Conservation (phyloP, 2,113 vertebrate species). For the Sus scrofa region DNA sequence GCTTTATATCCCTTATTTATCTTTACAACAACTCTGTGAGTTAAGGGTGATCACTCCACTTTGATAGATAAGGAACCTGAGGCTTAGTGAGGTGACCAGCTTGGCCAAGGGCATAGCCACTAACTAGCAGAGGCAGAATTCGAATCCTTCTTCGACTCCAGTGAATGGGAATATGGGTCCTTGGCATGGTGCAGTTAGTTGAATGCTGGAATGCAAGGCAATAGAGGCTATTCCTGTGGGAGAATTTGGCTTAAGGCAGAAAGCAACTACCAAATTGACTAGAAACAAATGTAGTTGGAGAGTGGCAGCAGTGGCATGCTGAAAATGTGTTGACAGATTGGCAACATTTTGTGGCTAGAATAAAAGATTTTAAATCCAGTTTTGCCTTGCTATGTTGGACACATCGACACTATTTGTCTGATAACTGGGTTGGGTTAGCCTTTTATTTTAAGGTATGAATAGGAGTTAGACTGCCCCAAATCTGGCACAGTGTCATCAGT, state of each 20-base stretch:
- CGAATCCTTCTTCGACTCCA: not conserved
- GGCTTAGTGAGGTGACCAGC: not conserved
- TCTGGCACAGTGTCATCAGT: not conserved
- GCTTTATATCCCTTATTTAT: not conserved
- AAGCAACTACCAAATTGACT: not conserved
- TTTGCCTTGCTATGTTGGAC: not conserved
- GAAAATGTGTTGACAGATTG: not conserved
- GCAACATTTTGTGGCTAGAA: not conserved
- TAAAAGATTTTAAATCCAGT: not conserved
- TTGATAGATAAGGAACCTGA: not conserved
- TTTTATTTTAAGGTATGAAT: not conserved
- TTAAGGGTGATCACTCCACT: not conserved
- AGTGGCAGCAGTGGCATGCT: not conserved
- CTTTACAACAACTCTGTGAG: not conserved
- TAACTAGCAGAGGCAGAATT: not conserved
- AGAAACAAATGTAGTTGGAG: not conserved
- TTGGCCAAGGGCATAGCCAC: not conserved
- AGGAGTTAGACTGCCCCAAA: not conserved
- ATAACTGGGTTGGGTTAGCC: not conserved
- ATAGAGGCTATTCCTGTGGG: not conserved
- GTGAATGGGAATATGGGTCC: not conserved
- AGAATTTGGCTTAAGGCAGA: not conserved
- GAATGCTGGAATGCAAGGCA: not conserved
- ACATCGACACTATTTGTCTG: not conserved
- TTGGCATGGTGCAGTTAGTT: not conserved